Percentiles rank a stretch among this genome's conserved stretches.
Evolutionary conservation across 2,797 vertebrate species (phyloP).

Genomic region (Tokudaia muenninki): DNA sequence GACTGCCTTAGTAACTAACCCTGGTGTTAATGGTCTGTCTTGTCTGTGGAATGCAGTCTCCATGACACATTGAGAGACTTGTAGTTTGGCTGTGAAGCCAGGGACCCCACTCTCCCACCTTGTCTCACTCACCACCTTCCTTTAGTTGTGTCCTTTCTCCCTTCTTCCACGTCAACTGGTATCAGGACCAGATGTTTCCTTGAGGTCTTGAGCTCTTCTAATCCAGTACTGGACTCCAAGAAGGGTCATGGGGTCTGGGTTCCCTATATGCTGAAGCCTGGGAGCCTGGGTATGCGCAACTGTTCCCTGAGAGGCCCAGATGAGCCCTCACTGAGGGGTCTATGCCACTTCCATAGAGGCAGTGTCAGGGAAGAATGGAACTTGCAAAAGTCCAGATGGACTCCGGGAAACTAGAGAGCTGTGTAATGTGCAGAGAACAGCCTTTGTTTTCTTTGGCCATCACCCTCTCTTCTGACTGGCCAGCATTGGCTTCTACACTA

Average conservation of each 20-base stretch:
- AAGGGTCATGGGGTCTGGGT: not conserved
- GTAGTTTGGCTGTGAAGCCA: not conserved
- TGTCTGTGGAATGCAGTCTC: not conserved
- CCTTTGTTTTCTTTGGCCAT: not conserved
- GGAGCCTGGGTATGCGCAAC: not conserved
- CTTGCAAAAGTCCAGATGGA: not conserved
- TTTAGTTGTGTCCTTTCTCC: not conserved
- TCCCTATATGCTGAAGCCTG: not conserved
- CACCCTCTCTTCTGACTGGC: not conserved
- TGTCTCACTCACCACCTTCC: not conserved
- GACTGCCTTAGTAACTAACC: not conserved
- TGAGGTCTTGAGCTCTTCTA: not conserved
- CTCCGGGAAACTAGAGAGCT: not conserved
- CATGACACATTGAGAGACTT: not conserved
- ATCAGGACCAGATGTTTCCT: not conserved
- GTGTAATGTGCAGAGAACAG: not conserved
- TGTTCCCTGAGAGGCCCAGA: not conserved
- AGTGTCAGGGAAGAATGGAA: not conserved
- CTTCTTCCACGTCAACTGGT: not conserved
- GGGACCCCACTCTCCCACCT: too few species aligned
- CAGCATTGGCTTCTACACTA: not conserved
- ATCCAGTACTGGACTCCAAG: not conserved
- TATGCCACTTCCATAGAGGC: not conserved
- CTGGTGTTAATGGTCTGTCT: not conserved
- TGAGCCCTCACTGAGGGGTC: not conserved